phyloP scores from a whole-genome alignment of 2,888 invertebrate genomes.

The Pseudolycoriella hygida region DNA sequence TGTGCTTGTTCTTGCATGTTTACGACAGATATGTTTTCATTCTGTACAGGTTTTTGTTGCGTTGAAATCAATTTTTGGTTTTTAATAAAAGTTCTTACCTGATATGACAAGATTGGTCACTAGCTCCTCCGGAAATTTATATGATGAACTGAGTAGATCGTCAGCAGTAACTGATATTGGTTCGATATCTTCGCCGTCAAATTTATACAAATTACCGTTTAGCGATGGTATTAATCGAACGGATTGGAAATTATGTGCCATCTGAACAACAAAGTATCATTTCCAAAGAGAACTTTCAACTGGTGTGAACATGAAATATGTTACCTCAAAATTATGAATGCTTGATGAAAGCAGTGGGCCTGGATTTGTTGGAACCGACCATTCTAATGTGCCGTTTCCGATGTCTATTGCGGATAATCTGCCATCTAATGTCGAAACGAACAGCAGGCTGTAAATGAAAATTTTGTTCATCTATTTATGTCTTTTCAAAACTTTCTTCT shows the following conservation, averaged over 20 bases:
- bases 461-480: no score
- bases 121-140: slow-evolving; percentile 68
- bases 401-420: slow-evolving; percentile 65
- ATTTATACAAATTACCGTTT: slow-evolving; percentile 78
- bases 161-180: slow-evolving; percentile 77
- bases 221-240: slow-evolving; percentile 84
- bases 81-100: no score
- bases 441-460: slow-evolving; percentile 43
- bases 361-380: slow-evolving; percentile 62
- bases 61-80: no score
- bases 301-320: slow-evolving; percentile 2
- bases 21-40: no score
- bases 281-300: neutral
- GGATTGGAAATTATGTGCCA: slow-evolving; percentile 70
- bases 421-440: slow-evolving; percentile 86
- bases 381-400: slow-evolving; percentile 43
- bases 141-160: slow-evolving; percentile 68
- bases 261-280: slow-evolving; percentile 27
- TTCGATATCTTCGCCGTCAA: slow-evolving; percentile 76
- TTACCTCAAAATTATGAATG: slow-evolving; percentile 72
- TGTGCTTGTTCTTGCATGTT: no score
- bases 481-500: no score
- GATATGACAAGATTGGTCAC: slow-evolving; percentile 40
- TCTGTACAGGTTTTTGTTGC: no score
- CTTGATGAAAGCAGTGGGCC: slow-evolving; percentile 72